Evolutionary conservation across 2,113 vertebrate species (phyloP), one percentile per base, ranked within the genome.

Genomic region (Eurystomus gularis): DNA sequence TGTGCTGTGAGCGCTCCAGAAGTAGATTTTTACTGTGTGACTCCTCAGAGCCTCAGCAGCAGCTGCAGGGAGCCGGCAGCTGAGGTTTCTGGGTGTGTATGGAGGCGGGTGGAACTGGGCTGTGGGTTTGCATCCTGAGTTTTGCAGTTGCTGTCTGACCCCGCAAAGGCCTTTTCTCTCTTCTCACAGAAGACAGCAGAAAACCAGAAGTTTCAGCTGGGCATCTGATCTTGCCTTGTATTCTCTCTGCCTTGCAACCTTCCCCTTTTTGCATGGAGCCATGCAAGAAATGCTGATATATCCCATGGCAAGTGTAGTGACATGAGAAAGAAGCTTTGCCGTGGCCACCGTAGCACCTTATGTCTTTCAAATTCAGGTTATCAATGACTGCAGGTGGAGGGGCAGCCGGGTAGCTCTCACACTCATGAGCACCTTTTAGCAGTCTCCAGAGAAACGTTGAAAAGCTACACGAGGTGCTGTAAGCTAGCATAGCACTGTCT

Each of bases 21-120:
- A 65, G 78, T 0, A 13, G 77, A 78, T 88, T 91, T 65, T 86
- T 94, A 9, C n/a, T 31, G 49, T 26, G 61, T 58, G 89, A 93
- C 78, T 92, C 70, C 82, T 73, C 82, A 3, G 52, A 89, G 76
- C 49, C 60, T 17, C 51, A 7, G 90, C 51, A 69, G 92, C 88
- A 94, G 93, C 96, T 97, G 95, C 20, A 3, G 52, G 66, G 48
- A 85, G 33, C 40, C 62, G 57, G 92, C 94, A 94, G 90, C 92
- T 96, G 92, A 94, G 71, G 71, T 54, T 78, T 83, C 46, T 72
- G 88, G 49, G 58, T 69, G 93, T 76, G 82, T 70, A 13, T 49
- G 57, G 84, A 55, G 44, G 76, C 2, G 3, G 49, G 61, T 69
- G 79, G 58, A 79, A 82, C 61, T 9, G 58, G 55, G 49, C 79